A percentile compares a stretch with the other conserved stretches of the same genome.
These are phyloP conservation scores for Chaetodon trifascialis DNA, from an alignment of 2,113 vertebrate genomes.

Conservation along the genomic window DNA sequence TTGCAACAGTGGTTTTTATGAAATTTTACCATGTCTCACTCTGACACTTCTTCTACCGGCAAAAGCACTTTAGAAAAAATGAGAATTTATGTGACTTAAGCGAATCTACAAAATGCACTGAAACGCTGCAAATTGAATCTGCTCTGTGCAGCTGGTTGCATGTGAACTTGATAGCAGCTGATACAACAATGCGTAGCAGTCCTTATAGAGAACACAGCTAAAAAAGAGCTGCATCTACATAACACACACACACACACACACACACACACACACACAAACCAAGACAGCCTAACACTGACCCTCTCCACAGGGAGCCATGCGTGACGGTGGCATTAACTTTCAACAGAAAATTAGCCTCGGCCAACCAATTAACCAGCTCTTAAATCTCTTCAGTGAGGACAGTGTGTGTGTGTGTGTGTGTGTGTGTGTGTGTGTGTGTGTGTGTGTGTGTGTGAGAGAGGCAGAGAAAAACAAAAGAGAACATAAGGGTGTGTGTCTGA, in stretches of 20 bases:
- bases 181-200: not conserved
- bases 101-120: no score
- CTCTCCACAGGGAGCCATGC: slow-evolving; percentile 52
- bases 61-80: not conserved
- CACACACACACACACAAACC: not conserved
- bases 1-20: not conserved
- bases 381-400: slow-evolving; percentile 60
- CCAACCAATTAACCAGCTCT: slow-evolving; percentile 74
- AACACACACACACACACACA: not conserved
- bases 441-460: slow-evolving; percentile 16
- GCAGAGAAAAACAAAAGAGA: slow-evolving; percentile 24
- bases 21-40: not conserved
- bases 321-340: slow-evolving; percentile 74
- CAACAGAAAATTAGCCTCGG: slow-evolving; percentile 72
- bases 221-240: not conserved
- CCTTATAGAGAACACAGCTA: not conserved
- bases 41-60: not conserved
- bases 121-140: not conserved
- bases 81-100: not conserved
- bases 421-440: not conserved
- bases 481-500: slow-evolving; percentile 25
- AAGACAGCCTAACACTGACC: slow-evolving; percentile 6
- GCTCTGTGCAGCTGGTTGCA: not conserved
- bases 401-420: slow-evolving; percentile 17
- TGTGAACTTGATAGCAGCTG: not conserved